A percentile compares a stretch with the other conserved stretches of the same genome.
Evolutionary conservation across 2,797 vertebrate genomes (phyloP).

Genomic region (Enoplosus armatus): DNA sequence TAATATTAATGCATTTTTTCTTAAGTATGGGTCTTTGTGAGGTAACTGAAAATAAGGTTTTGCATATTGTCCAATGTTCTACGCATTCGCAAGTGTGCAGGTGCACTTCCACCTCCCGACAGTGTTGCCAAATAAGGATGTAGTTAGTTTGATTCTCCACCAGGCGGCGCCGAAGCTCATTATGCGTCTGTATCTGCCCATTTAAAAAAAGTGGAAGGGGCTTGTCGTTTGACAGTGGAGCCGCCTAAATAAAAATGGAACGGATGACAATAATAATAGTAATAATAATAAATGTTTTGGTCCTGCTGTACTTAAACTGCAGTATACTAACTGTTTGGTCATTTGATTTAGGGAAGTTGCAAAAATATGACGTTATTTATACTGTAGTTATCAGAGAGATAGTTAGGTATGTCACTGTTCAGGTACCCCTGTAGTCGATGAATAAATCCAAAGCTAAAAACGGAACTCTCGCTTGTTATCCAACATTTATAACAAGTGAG

Average conservation of each 20-base stretch:
- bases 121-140: background rate
- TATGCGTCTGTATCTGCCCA: too few species aligned
- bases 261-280: too few species aligned
- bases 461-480: background rate
- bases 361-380: background rate
- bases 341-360: background rate
- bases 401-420: too few species aligned
- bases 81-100: too few species aligned
- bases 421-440: too few species aligned
- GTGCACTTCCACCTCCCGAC: too few species aligned
- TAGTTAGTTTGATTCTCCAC: background rate
- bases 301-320: background rate
- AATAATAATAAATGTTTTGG: background rate
- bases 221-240: background rate
- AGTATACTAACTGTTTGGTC: background rate
- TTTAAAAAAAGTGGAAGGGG: too few species aligned
- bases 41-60: too few species aligned
- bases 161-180: background rate
- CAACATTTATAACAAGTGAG: background rate
- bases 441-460: background rate
- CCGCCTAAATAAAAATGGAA: background rate
- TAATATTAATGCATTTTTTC: too few species aligned
- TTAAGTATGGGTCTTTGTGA: too few species aligned
- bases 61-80: too few species aligned
- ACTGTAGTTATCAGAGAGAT: background rate